Conservation (phyloP, 2,888 invertebrate species). For the Muschampia plurimacula region DNA sequence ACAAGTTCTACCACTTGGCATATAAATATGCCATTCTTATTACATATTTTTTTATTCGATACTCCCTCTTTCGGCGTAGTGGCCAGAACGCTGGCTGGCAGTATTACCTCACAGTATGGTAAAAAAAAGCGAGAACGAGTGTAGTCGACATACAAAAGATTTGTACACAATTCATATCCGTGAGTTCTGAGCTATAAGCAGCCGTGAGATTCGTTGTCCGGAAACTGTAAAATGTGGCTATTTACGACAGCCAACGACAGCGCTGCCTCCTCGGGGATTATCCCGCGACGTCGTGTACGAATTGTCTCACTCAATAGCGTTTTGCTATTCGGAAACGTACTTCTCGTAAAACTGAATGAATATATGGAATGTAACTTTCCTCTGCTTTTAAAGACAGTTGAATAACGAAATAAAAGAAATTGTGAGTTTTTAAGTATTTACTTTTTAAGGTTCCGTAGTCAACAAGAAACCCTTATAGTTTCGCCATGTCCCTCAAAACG, state of each 20-base stretch:
- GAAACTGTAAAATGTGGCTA: background rate
- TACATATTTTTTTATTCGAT: too few relatives aligned
- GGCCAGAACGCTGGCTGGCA: too few relatives aligned
- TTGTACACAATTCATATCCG: background rate
- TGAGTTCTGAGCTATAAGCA: background rate
- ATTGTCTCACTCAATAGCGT: slow-evolving; percentile 9
- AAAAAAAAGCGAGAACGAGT: too few relatives aligned
- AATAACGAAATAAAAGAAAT: background rate
- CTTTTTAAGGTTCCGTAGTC: background rate
- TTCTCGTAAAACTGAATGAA: slow-evolving; percentile 6
- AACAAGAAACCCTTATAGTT: too few relatives aligned
- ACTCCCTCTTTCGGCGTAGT: too few relatives aligned
- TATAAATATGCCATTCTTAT: too few relatives aligned
- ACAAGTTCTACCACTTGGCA: too few relatives aligned
- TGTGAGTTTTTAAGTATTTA: background rate
- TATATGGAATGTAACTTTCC: background rate
- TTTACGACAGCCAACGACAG: slow-evolving; percentile 1
- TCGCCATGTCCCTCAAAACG: too few relatives aligned
- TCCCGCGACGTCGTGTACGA: background rate
- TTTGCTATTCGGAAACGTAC: background rate
- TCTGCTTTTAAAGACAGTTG: background rate
- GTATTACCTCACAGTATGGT: too few relatives aligned
- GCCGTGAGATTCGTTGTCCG: background rate
- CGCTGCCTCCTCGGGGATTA: background rate
- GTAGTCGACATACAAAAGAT: too few relatives aligned